phyloP scores from a whole-genome alignment of 2,888 invertebrate genomes.

The Cybosia mesomella region DNA sequence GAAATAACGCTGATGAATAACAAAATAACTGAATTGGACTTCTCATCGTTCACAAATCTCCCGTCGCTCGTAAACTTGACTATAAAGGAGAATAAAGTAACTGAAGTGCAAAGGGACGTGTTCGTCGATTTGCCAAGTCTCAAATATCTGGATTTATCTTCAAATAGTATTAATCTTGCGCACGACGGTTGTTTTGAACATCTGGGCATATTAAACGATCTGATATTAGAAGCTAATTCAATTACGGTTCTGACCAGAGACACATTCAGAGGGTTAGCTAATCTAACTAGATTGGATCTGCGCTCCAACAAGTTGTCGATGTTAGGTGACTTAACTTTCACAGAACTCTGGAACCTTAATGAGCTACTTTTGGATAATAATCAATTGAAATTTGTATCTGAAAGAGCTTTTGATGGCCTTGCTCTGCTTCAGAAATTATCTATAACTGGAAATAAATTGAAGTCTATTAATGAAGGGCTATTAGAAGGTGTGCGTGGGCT shows the following conservation, averaged over 20 bases:
- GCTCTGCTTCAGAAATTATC: constrained; percentile 90
- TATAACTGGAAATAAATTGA: constrained; percentile 92
- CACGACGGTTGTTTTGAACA: constrained; percentile 95
- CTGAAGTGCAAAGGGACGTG: constrained; percentile 91
- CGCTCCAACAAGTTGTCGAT: constrained; percentile 92
- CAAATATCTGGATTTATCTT: constrained; percentile 92
- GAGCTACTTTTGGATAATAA: constrained; percentile 91
- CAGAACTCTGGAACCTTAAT: constrained; percentile 91
- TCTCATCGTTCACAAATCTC: constrained; percentile 91
- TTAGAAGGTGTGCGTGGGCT: constrained; percentile 91
- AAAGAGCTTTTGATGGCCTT: constrained; percentile 92
- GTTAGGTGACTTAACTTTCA: constrained; percentile 93
- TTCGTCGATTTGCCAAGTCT: constrained; percentile 92
- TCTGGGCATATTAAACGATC: constrained; percentile 90
- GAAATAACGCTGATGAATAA: constrained; percentile 91
- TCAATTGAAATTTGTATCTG: constrained; percentile 90
- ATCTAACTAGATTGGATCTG: constrained; percentile 91
- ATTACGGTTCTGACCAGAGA: constrained; percentile 92
- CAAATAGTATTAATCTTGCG: constrained; percentile 93
- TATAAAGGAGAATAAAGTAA: constrained; percentile 92
- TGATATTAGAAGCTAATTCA: constrained; percentile 93
- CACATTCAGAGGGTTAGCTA: constrained; percentile 91
- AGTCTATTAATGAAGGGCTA: constrained; percentile 90
- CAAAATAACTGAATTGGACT: constrained; percentile 90
- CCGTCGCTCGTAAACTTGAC: constrained; percentile 90